phyloP scores from a whole-genome alignment of 2,888 invertebrate species.

The Macrostomum cliftonense region DNA sequence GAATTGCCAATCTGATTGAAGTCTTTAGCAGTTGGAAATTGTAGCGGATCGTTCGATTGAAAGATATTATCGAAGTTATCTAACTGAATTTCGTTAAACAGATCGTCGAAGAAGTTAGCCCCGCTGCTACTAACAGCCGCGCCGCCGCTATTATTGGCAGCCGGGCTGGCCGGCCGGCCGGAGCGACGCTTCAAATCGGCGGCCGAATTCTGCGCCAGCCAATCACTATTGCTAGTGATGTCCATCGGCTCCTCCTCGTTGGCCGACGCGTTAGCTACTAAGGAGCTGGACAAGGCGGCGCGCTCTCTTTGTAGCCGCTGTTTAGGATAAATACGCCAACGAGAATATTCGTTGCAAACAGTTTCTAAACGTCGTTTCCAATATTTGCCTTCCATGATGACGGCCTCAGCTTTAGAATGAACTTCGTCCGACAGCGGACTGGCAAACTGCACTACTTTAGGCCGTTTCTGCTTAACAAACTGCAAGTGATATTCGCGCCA shows the following conservation, averaged over 20 bases:
- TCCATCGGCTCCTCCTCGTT: too few relatives aligned
- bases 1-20: slow-evolving; percentile 30
- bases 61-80: slow-evolving; percentile 6
- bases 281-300: too few relatives aligned
- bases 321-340: slow-evolving; percentile 54
- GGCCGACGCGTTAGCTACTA: too few relatives aligned
- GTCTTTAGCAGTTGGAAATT: slow-evolving; percentile 7
- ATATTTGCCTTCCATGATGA: slow-evolving; percentile 94
- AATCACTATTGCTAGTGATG: too few relatives aligned
- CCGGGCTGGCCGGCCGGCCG: too few relatives aligned
- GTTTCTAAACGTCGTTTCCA: slow-evolving; percentile 93
- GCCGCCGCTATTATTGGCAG: too few relatives aligned
- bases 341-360: slow-evolving; percentile 93
- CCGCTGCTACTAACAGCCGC: too few relatives aligned
- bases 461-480: slow-evolving; percentile 55
- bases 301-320: slow-evolving; percentile 3
- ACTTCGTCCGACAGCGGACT: slow-evolving; percentile 62
- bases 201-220: too few relatives aligned
- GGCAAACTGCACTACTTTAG: slow-evolving; percentile 82
- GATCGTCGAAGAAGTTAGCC: too few relatives aligned
- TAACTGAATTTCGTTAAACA: slow-evolving; percentile 1
- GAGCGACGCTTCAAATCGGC: too few relatives aligned
- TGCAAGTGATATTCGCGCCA: slow-evolving; percentile 99
- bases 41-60: slow-evolving; percentile 2
- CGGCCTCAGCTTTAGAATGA: slow-evolving; percentile 72